Conservation (phyloP, 2,797 vertebrate species). For the Sebastes paucispinis region DNA sequence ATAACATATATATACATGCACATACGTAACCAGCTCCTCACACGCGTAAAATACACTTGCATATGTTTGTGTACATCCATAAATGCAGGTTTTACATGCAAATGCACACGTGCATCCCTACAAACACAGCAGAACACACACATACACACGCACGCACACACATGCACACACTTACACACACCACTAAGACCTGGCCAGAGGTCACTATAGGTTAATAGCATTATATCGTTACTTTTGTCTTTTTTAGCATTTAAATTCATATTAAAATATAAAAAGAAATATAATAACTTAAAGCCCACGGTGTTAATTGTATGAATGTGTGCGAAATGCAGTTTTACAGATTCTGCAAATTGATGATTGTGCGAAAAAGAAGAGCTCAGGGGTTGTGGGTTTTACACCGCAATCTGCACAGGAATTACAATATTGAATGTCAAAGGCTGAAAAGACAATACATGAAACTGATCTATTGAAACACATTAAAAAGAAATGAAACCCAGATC, state of each 20-base stretch:
- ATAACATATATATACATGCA: not conserved
- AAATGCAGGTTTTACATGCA: not conserved
- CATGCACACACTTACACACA: not conserved
- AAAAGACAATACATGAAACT: conserved; percentile 1
- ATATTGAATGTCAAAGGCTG: conserved; percentile 7
- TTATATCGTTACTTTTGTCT: not conserved
- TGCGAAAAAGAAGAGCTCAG: conserved; percentile 6
- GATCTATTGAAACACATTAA: not conserved
- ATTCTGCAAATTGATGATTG: conserved; percentile 27
- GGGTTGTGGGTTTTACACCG: not conserved
- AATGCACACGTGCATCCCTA: not conserved
- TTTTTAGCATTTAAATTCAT: not conserved
- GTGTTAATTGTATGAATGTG: not conserved
- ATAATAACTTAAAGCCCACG: not conserved
- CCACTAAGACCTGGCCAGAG: not conserved
- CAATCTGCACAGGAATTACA: conserved; percentile 5
- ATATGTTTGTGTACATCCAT: not conserved
- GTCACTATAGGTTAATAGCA: conserved; percentile 3
- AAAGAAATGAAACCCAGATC: conserved; percentile 2
- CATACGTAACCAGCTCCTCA: not conserved
- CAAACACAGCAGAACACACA: not conserved
- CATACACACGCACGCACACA: not conserved
- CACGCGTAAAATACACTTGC: not conserved
- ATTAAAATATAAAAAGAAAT: not conserved
- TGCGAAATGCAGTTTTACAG: not conserved